Base-by-base conservation (phyloP, 2,888 invertebrate genomes). In the Hirudinaria manillensis region DNA sequence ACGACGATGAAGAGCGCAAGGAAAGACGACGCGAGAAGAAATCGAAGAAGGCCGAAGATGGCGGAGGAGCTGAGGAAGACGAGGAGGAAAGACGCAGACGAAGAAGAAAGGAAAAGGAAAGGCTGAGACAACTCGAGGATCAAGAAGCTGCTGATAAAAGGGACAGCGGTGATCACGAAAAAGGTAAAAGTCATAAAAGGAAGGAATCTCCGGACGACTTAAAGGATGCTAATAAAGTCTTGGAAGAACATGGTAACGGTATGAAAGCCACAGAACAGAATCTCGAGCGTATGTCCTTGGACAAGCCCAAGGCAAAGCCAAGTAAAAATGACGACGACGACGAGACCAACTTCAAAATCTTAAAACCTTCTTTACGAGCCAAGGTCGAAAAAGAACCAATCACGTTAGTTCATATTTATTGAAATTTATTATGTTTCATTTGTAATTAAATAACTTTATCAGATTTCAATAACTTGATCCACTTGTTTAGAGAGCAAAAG, bases 71-170 rank as follows among this genome's bases (percentile, higher is more conserved):
- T 13, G 66, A 74, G 19, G 51, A 55, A 32, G 75, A 36, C 55
- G 61, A 75, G n/a, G 51, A 70, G 10, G 51, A 53, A 75, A 70
- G 70, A 53, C 67, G 68, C 36, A 70, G 61, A 70, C 53, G 56
- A 70, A 56, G 36, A 56, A 73, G 56, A 61, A 73, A 73, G 19
- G 36, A 70, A 19, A 55, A 56, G 21, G 55, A 61, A 65, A 61
- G 27, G 4, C 24, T 56, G 36, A 73, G 65, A 16, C 27, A n/a
- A 32, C 19, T 21, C 2, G 73, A 73, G 61, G 65, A 65, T 13
- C 27, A 29, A 19, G 51, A 72, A 53, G 29, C 19, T 29, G 0
- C 24, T n/a, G 27, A 32, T 32, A n/a, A 51, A 51, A 32, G 24
- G 55, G 21, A 55, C 21, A 32, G 16, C 3, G 68, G 34, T 34